Conservation (phyloP, 2,888 invertebrate genomes). For the Vanessa cardui region DNA sequence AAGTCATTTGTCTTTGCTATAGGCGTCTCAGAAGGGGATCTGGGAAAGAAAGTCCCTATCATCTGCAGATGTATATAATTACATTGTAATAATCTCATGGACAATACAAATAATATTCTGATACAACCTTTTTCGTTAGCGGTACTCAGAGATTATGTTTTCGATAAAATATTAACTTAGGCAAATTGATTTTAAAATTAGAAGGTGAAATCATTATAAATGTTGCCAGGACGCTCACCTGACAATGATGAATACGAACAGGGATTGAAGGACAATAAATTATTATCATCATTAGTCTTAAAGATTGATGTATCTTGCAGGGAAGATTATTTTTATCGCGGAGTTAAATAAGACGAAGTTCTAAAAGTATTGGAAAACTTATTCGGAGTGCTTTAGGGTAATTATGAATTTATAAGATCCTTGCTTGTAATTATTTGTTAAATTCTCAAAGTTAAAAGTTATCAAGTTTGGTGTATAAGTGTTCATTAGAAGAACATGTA, state of each 20-base stretch:
- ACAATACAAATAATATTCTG: too few species aligned
- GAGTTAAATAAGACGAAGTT: conserved; percentile 17
- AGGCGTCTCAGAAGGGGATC: conserved; percentile 37
- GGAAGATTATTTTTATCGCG: conserved; percentile 17
- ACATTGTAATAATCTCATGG: too few species aligned
- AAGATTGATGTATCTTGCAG: conserved; percentile 27
- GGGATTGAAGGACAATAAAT: conserved; percentile 26
- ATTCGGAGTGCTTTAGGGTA: conserved; percentile 3
- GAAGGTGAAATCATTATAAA: too few species aligned
- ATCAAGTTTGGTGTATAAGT: neutral
- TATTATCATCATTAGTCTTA: conserved; percentile 33
- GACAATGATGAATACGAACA: conserved; percentile 16
- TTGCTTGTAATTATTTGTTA: neutral
- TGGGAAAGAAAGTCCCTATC: conserved; percentile 35
- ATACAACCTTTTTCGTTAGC: too few species aligned
- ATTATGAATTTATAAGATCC: conserved; percentile 21
- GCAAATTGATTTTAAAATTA: too few species aligned
- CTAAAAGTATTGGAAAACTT: conserved; percentile 20
- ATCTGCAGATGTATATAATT: conserved; percentile 18
- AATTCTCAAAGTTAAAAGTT: conserved; percentile 10
- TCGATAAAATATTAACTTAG: too few species aligned
- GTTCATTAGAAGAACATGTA: neutral
- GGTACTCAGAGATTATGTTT: too few species aligned
- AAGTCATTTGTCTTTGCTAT: conserved; percentile 44
- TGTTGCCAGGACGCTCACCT: neutral